phyloP scores from a whole-genome alignment of 2,888 invertebrate species.

The Trypoxylon attenuatum region DNA sequence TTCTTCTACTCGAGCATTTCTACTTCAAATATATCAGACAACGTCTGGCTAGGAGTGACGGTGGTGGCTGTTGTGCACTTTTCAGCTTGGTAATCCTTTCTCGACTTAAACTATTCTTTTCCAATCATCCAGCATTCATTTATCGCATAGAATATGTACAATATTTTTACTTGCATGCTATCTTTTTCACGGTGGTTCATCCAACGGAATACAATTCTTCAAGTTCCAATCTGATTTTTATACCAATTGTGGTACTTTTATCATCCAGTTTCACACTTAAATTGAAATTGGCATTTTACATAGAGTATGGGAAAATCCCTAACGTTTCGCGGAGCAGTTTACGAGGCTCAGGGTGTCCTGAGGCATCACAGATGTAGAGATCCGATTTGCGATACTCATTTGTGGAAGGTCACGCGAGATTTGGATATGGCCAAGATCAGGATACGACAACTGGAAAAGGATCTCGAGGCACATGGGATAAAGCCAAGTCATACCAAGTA shows the following conservation, averaged over 20 bases:
- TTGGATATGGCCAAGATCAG: slow-evolving; percentile 90
- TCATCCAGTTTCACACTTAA: slow-evolving; percentile 73
- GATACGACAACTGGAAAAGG: slow-evolving; percentile 90
- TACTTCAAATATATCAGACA: slow-evolving; percentile 96
- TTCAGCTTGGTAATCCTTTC: slow-evolving; percentile 96
- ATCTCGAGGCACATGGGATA: slow-evolving; percentile 88
- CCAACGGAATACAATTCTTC: too few relatives aligned
- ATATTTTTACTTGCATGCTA: too few relatives aligned
- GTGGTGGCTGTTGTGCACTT: slow-evolving; percentile 92
- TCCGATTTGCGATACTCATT: slow-evolving; percentile 86
- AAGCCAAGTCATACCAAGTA: slow-evolving; percentile 81
- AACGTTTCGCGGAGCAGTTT: slow-evolving; percentile 88
- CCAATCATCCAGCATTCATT: too few relatives aligned
- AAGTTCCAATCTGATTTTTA: too few relatives aligned
- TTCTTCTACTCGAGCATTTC: slow-evolving; percentile 92
- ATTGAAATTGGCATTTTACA: slow-evolving; percentile 68
- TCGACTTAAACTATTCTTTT: too few relatives aligned
- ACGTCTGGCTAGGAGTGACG: slow-evolving; percentile 90
- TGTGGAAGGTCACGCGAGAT: slow-evolving; percentile 94
- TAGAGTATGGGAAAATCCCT: slow-evolving; percentile 85
- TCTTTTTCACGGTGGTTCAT: too few relatives aligned
- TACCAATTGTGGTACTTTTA: too few relatives aligned
- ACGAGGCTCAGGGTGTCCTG: slow-evolving; percentile 85
- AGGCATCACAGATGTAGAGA: slow-evolving; percentile 86
- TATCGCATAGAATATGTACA: too few relatives aligned